These are phyloP conservation scores for Copsychus sechellarum DNA, from an alignment of 2,113 vertebrate species.

Conservation along the genomic window DNA sequence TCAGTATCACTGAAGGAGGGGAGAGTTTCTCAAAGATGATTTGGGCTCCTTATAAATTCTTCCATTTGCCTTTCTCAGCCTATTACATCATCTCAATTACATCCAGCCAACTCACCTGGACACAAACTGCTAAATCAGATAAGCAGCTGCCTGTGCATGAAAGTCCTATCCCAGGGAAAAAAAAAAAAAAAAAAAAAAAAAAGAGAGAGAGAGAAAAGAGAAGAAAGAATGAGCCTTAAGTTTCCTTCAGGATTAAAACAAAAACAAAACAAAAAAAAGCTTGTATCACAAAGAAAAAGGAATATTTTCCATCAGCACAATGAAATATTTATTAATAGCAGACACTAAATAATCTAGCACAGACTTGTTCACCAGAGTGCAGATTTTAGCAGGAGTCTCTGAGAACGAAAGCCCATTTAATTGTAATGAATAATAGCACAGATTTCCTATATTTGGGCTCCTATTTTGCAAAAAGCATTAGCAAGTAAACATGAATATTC, in stretches of 20 bases:
- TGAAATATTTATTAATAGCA: slow-evolving; percentile 89
- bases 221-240: not conserved
- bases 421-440: slow-evolving; percentile 59
- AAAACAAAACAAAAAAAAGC: not conserved
- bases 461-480: slow-evolving; percentile 67
- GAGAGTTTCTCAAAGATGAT: not conserved
- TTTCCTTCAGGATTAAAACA: not conserved
- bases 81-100: not conserved
- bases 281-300: slow-evolving; percentile 86
- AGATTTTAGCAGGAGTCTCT: slow-evolving; percentile 59
- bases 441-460: slow-evolving; percentile 79
- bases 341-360: slow-evolving; percentile 51
- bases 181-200: not conserved
- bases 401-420: slow-evolving; percentile 74
- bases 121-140: not conserved
- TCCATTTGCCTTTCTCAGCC: not conserved
- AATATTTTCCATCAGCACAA: slow-evolving; percentile 83
- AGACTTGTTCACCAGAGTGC: slow-evolving; percentile 37
- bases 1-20: not conserved
- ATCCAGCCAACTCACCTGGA: not conserved
- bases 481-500: slow-evolving; percentile 80
- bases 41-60: not conserved
- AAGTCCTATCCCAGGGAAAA: not conserved
- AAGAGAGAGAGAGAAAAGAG: accelerated
- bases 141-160: not conserved